phyloP scores from a whole-genome alignment of 2,113 vertebrate species.

The Strix aluco region DNA sequence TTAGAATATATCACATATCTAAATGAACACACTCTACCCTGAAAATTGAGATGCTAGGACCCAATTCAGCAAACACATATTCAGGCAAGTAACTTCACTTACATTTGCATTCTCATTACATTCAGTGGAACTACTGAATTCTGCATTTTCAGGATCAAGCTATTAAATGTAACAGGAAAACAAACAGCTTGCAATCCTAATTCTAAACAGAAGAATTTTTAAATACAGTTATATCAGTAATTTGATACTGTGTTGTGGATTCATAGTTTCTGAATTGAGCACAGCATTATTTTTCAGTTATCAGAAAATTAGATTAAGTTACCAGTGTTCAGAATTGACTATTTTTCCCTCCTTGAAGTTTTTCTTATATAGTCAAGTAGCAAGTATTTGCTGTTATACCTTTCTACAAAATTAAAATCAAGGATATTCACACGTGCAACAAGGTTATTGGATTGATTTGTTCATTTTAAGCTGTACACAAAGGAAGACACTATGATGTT shows the following conservation, averaged over 20 bases:
- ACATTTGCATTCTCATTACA: neutral
- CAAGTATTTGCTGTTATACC: neutral
- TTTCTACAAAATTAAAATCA: neutral
- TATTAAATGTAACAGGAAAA: neutral
- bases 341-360: neutral
- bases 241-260: neutral
- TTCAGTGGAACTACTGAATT: neutral
- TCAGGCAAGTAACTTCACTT: neutral
- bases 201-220: neutral
- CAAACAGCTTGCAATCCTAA: neutral
- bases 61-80: neutral
- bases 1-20: neutral
- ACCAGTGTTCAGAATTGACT: neutral
- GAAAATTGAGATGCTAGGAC: neutral
- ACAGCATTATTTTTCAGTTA: neutral
- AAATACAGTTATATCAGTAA: neutral
- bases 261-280: neutral
- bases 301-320: neutral
- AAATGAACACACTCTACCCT: neutral
- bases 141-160: neutral
- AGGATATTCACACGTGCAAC: neutral
- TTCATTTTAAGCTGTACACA: neutral
- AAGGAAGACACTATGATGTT: neutral
- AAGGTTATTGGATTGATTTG: neutral
- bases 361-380: neutral